Evolutionary conservation across 2,888 invertebrate species (phyloP).

Genomic region (Lymantria monacha): DNA sequence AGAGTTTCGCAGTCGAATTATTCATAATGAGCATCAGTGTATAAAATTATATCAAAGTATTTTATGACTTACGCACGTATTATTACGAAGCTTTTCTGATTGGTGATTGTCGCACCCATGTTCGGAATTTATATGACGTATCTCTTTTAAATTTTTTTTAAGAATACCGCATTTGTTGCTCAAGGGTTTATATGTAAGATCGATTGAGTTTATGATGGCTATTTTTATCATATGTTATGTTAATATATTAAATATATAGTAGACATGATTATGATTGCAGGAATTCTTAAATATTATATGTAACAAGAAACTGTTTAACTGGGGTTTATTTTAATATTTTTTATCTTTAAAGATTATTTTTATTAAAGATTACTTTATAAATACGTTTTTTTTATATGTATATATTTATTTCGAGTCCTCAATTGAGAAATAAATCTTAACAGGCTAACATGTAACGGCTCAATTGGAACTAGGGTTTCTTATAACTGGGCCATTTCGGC

Average conservation of each 20-base stretch:
- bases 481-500: too few species aligned
- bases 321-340: too few species aligned
- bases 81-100: slow-evolving; percentile 63
- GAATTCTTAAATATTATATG: too few species aligned
- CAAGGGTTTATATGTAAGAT: slow-evolving; percentile 56
- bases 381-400: too few species aligned
- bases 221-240: slow-evolving; percentile 71
- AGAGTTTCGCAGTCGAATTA: slow-evolving; percentile 69
- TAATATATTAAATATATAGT: slow-evolving; percentile 65
- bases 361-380: too few species aligned
- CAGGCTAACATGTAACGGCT: too few species aligned
- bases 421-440: too few species aligned
- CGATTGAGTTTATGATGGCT: slow-evolving; percentile 69
- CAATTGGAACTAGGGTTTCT: too few species aligned
- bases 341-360: too few species aligned
- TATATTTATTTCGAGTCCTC: too few species aligned
- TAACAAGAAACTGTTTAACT: too few species aligned
- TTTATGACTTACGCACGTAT: slow-evolving; percentile 63
- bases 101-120: slow-evolving; percentile 57
- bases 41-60: slow-evolving; percentile 51
- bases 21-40: slow-evolving; percentile 66
- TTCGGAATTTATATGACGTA: slow-evolving; percentile 65
- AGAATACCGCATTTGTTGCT: slow-evolving; percentile 65
- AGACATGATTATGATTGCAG: slow-evolving; percentile 37
- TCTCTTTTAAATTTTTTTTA: slow-evolving; percentile 40